phyloP scores from a whole-genome alignment of 2,113 vertebrate species.

The Scalopus aquaticus region DNA sequence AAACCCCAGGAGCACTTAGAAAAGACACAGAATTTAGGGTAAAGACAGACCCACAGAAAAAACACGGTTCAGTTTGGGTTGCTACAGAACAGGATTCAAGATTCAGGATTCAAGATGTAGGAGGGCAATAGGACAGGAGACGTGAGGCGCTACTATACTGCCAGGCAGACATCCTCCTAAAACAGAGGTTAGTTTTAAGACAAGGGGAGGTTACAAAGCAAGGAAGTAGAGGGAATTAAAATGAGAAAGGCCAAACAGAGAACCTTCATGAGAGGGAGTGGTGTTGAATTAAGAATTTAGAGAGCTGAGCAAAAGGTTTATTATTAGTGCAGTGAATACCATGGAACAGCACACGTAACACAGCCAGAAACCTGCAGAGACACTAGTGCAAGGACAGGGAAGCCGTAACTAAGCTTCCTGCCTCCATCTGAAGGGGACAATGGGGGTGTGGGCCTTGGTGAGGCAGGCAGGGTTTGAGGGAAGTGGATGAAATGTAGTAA shows the following conservation, averaged over 20 bases:
- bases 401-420: slow-evolving; percentile 2
- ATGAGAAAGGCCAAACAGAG: background rate
- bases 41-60: background rate
- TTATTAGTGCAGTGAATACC: slow-evolving; percentile 67
- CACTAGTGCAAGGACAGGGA: slow-evolving; percentile 33
- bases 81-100: background rate
- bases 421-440: background rate
- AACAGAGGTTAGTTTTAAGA: background rate
- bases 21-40: background rate
- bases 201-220: background rate
- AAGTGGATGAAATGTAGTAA: slow-evolving; percentile 35
- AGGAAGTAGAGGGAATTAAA: background rate
- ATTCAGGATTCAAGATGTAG: background rate
- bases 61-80: background rate
- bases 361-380: slow-evolving; percentile 61
- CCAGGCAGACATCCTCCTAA: background rate
- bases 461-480: slow-evolving; percentile 17
- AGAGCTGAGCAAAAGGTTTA: slow-evolving; percentile 71
- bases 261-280: background rate
- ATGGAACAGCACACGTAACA: slow-evolving; percentile 63
- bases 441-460: background rate
- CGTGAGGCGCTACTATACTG: background rate
- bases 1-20: background rate
- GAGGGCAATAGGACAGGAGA: background rate
- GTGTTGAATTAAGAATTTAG: slow-evolving; percentile 47